phyloP scores from a whole-genome alignment of 2,888 invertebrate genomes.

The Synanthedon andrenaeformis region DNA sequence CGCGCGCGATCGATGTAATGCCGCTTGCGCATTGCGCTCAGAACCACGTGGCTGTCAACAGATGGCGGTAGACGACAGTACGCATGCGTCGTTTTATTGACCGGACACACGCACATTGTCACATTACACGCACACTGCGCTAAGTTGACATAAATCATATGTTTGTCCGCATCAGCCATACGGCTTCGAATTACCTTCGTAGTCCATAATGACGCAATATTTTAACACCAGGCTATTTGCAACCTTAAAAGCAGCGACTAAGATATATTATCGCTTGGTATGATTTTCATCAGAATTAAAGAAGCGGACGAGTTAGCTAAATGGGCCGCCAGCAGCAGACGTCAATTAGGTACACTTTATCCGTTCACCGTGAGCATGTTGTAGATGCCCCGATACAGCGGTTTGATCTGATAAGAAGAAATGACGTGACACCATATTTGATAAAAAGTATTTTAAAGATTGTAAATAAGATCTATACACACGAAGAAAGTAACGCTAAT shows the following conservation, averaged over 20 bases:
- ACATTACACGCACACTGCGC: constrained; percentile 17
- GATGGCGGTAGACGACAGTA: constrained; percentile 49
- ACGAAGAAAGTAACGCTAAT: too few relatives aligned
- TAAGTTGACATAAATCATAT: constrained; percentile 54
- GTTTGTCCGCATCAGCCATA: constrained; percentile 54
- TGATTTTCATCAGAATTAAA: constrained; percentile 16
- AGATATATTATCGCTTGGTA: constrained; percentile 6
- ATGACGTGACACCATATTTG: constrained; percentile 12
- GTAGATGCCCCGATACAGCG: constrained; percentile 13
- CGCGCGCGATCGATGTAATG: constrained; percentile 51
- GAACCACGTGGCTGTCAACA: constrained; percentile 58
- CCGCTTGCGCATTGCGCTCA: constrained; percentile 32
- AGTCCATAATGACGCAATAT: constrained; percentile 53
- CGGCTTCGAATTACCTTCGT: constrained; percentile 57
- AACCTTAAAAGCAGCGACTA: constrained; percentile 9
- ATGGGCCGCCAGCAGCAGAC: constrained; percentile 44
- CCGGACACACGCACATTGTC: constrained; percentile 29
- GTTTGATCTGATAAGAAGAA: constrained; percentile 8
- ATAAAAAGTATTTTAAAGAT: constrained; percentile 8
- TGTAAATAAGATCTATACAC: too few relatives aligned
- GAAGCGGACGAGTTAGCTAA: constrained; percentile 47
- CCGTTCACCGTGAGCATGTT: constrained; percentile 28
- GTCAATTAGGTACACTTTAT: constrained; percentile 51
- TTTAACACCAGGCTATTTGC: constrained; percentile 12
- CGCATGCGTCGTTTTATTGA: constrained; percentile 63